phyloP scores from a whole-genome alignment of 1,140 invertebrate species.

The Manduca sexta region DNA sequence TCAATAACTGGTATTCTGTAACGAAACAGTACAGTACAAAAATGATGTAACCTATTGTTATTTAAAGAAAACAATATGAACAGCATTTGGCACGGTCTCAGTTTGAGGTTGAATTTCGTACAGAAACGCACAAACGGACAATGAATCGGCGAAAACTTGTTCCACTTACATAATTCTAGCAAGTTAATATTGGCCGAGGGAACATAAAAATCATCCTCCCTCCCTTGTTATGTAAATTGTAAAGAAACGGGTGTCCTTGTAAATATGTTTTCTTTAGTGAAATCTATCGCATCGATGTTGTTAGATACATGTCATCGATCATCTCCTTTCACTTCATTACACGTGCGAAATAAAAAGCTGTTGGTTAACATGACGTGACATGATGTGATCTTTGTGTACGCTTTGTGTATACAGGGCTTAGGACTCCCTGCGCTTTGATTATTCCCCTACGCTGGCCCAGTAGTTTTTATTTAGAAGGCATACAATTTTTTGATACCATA shows the following conservation, averaged over 20 bases:
- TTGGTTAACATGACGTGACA: background rate
- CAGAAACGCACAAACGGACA: slow-evolving; percentile 29
- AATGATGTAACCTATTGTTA: background rate
- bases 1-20: too few species aligned
- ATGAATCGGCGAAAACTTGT: slow-evolving; percentile 46
- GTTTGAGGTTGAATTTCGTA: slow-evolving; percentile 32
- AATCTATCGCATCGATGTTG: slow-evolving; percentile 10
- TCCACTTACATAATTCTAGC: slow-evolving; percentile 39
- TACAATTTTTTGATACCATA: too few species aligned
- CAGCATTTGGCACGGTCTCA: slow-evolving; percentile 37
- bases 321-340: slow-evolving; percentile 58
- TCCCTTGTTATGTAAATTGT: slow-evolving; percentile 2
- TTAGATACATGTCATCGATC: slow-evolving; percentile 39
- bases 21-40: too few species aligned
- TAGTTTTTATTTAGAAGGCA: too few species aligned
- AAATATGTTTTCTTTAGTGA: slow-evolving; percentile 16
- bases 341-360: slow-evolving; percentile 9
- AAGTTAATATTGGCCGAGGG: background rate
- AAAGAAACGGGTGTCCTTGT: slow-evolving; percentile 1
- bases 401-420: too few species aligned
- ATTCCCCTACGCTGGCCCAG: too few species aligned
- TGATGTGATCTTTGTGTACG: too few species aligned
- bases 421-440: too few species aligned
- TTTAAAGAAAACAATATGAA: slow-evolving; percentile 5
- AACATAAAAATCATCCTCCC: slow-evolving; percentile 5